Conservation (phyloP, 2,888 invertebrate species). For the Ochropleura leucogaster region DNA sequence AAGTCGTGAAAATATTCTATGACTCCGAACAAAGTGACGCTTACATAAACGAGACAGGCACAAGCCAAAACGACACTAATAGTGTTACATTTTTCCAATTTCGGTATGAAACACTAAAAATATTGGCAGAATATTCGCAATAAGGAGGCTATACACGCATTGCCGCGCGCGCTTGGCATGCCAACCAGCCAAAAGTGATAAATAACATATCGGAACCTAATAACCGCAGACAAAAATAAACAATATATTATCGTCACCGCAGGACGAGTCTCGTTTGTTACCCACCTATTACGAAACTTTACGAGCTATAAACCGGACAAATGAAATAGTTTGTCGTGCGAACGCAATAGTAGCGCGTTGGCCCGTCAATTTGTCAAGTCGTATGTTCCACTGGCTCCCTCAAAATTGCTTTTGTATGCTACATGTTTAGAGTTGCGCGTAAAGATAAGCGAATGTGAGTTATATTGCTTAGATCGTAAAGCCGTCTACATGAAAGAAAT, state of each 20-base stretch:
- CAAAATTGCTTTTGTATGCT: conserved; percentile 76
- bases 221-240: conserved; percentile 71
- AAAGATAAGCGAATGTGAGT: conserved; percentile 70
- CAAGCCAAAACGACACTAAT: conserved; percentile 34
- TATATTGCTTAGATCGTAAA: conserved; percentile 65
- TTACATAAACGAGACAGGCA: conserved; percentile 7
- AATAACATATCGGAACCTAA: conserved; percentile 69
- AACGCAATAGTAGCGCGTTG: conserved; percentile 69
- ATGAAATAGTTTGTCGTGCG: conserved; percentile 79
- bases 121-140: conserved; percentile 58
- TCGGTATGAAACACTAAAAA: conserved; percentile 51
- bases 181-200: conserved; percentile 63
- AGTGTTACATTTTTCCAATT: conserved; percentile 53
- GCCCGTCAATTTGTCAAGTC: conserved; percentile 77
- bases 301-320: conserved; percentile 80
- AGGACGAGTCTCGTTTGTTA: conserved; percentile 67
- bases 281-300: conserved; percentile 72
- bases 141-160: conserved; percentile 62
- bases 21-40: neutral
- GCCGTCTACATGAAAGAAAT: conserved; percentile 58
- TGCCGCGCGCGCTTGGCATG: conserved; percentile 50
- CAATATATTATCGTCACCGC: conserved; percentile 73
- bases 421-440: conserved; percentile 65
- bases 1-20: conserved; percentile 21
- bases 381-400: conserved; percentile 69